Base-by-base conservation (phyloP, 2,113 vertebrate genomes). In the Hippocampus zosterae region DNA sequence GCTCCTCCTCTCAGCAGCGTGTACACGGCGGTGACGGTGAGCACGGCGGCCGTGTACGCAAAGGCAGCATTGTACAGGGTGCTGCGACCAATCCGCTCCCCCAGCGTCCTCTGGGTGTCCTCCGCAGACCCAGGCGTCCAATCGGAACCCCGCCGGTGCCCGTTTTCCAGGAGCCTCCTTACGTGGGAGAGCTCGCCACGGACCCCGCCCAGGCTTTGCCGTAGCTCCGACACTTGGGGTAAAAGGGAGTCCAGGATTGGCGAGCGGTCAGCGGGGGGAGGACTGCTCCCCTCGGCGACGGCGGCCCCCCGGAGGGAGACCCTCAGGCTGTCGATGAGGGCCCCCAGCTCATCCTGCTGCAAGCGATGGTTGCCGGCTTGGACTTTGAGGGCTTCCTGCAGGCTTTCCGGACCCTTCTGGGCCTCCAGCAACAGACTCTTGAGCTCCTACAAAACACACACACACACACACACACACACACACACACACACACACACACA, bases 361-460 rank as follows among this genome's bases (percentile, higher is more conserved):
- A 89, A 74, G 42, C 88, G 91, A 64, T 99, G 93, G 76, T 89
- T 91, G 12, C 91, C 92, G 0, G 94, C 95, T 81, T 98, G 97
- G 50, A 95, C 91, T 46, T 78, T 90, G 69, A 99, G 95, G 23
- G 94, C 96, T 75, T 98, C 95, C 84, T 99, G 97, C 29, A 99
- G 90, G 75, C 90, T 98, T 72, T 91, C 84, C 0, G 96, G 96
- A 55, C 94, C 97, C 73, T 97, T 98, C 82, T 98, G 96, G 0
- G 96, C 96, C 84, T 98, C 95, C 75, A 96, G 90, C 42, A 99
- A 91, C 68, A 99, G 87, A 65, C 72, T 90, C 88, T 95, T 97
- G 57, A 98, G 84, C 81, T 99, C 96, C 85, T 97, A 91, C 19
- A 95, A 87, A 33, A 37, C 0, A 65, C 8, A 60, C 19, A 37